Conservation (phyloP, 2,888 invertebrate species). For the Chrysolina oricalcia region DNA sequence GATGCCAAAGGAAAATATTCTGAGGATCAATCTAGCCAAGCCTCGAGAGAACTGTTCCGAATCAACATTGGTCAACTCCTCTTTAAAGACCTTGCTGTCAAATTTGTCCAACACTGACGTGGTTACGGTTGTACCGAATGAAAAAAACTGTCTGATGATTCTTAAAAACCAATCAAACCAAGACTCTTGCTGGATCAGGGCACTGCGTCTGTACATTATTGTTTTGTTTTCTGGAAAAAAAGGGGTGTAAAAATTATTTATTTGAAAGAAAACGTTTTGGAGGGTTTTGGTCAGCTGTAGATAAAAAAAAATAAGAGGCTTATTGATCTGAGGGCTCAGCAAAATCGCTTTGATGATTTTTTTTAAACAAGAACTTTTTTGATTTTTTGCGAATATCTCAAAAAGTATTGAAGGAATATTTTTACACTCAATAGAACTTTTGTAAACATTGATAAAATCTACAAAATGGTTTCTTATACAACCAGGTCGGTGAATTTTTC, state of each 20-base stretch:
- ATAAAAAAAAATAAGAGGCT: no score
- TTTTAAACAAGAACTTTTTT: no score
- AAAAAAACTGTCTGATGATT: slow-evolving; percentile 3
- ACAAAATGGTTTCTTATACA: no score
- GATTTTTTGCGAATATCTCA: no score
- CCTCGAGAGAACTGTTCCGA: neutral
- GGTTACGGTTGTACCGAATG: neutral
- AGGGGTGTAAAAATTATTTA: neutral
- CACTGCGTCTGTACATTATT: neutral
- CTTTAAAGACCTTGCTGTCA: slow-evolving; percentile 11
- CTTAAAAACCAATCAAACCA: neutral
- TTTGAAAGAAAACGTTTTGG: no score
- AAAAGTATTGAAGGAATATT: no score
- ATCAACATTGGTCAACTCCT: neutral
- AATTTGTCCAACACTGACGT: neutral
- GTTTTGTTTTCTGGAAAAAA: neutral
- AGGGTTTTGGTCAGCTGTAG: no score
- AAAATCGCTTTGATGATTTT: no score
- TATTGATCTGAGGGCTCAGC: no score
- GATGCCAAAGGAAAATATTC: neutral
- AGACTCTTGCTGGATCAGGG: neutral
- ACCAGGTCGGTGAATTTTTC: no score
- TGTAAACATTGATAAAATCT: no score
- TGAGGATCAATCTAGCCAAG: slow-evolving; percentile 4
- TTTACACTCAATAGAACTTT: no score